Evolutionary conservation across 30 jellyfish, hydroid and myxozoan species (phyloP).

Genomic region (Clytia hemisphaerica): DNA sequence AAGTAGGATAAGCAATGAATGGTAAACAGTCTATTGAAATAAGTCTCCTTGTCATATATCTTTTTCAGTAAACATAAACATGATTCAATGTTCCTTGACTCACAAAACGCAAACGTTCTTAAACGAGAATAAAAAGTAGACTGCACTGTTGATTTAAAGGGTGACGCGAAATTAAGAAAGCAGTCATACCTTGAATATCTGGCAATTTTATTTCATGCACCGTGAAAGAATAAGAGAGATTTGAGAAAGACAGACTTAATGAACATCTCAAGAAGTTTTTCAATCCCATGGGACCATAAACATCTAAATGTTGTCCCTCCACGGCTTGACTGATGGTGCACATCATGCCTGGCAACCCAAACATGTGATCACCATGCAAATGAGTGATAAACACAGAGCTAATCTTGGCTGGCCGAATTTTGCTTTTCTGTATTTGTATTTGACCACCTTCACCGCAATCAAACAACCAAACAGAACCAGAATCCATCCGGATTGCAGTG

Average conservation of each 20-base stretch:
- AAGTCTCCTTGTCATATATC: too few species aligned
- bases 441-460: slow-evolving; percentile 98
- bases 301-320: slow-evolving; percentile 38
- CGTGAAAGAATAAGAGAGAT: slow-evolving; percentile 41
- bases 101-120: too few species aligned
- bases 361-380: slow-evolving; percentile 91
- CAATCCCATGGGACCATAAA: slow-evolving; percentile 81
- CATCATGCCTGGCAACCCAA: slow-evolving; percentile 90
- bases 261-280: slow-evolving; percentile 50
- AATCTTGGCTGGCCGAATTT: slow-evolving; percentile 60
- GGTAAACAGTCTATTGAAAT: too few species aligned
- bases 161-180: background rate
- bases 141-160: too few species aligned
- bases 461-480: slow-evolving; percentile 66
- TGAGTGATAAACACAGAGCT: slow-evolving; percentile 74
- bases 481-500: slow-evolving; percentile 49
- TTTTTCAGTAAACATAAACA: too few species aligned
- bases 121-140: too few species aligned
- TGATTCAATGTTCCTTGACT: too few species aligned
- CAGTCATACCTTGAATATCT: background rate
- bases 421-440: slow-evolving; percentile 78
- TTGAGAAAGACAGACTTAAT: slow-evolving; percentile 45
- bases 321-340: slow-evolving; percentile 49
- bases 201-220: slow-evolving; percentile 56
- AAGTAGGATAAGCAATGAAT: too few species aligned